Conservation (phyloP, 2,888 invertebrate genomes). For the Trichogramma dendrolimi region DNA sequence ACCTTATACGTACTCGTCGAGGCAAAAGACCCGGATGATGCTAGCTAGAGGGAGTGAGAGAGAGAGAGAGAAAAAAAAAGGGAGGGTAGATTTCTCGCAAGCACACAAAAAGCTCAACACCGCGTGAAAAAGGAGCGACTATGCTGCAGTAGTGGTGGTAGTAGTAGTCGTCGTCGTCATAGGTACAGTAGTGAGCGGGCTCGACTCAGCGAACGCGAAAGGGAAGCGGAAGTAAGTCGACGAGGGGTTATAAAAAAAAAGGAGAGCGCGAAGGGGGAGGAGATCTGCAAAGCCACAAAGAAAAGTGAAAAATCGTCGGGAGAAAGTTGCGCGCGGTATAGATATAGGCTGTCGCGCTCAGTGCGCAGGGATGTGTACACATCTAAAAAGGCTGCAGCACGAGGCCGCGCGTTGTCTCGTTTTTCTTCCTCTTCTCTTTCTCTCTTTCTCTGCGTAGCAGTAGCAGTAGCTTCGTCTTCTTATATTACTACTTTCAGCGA, state of each 20-base stretch:
- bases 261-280: not conserved
- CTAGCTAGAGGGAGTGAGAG: no score
- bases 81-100: not conserved
- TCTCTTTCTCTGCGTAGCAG: no score
- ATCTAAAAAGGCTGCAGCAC: no score
- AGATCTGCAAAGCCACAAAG: constrained; percentile 10
- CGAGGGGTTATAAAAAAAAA: not conserved
- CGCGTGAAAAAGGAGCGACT: constrained; percentile 6
- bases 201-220: constrained; percentile 11
- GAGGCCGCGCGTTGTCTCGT: no score
- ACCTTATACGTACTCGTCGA: no score
- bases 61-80: not conserved
- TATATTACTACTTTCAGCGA: no score
- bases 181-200: not conserved
- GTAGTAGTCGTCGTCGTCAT: no score
- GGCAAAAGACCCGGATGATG: no score
- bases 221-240: constrained; percentile 24
- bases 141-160: no score
- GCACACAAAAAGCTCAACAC: constrained; percentile 5
- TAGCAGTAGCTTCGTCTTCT: no score
- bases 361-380: no score
- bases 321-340: constrained; percentile 12
- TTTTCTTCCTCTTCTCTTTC: no score
- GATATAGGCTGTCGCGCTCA: not conserved
- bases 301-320: constrained; percentile 25